These are phyloP conservation scores for Teleopsis dalmanni DNA, from an alignment of 1,140 invertebrate genomes.

Conservation along the genomic window DNA sequence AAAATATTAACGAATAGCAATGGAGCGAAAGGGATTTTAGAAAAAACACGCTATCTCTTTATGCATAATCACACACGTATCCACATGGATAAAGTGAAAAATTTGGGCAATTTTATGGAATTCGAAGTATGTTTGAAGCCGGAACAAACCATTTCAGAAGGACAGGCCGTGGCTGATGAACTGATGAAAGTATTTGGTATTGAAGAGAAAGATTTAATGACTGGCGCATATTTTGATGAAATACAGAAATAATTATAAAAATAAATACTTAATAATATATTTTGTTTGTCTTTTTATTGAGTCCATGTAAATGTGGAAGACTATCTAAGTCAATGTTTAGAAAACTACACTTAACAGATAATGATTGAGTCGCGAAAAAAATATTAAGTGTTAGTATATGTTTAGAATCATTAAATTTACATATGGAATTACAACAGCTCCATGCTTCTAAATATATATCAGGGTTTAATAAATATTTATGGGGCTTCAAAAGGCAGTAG, in stretches of 20 bases:
- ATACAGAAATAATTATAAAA: constrained; percentile 15
- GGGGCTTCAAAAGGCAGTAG: too few species aligned
- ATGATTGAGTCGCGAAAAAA: too few species aligned
- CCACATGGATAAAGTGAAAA: constrained; percentile 77
- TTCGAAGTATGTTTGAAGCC: constrained; percentile 72
- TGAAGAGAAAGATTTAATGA: constrained; percentile 58
- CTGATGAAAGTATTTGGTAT: constrained; percentile 64
- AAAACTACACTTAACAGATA: too few species aligned
- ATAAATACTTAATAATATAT: too few species aligned
- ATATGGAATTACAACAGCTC: too few species aligned
- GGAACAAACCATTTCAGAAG: constrained; percentile 60
- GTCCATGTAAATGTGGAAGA: too few species aligned
- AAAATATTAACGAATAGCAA: constrained; percentile 51
- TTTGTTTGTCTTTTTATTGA: too few species aligned
- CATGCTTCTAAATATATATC: too few species aligned
- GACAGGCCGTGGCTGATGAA: constrained; percentile 61
- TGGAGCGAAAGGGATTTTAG: constrained; percentile 59
- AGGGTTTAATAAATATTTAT: too few species aligned
- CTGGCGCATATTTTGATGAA: constrained; percentile 68
- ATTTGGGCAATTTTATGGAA: constrained; percentile 80
- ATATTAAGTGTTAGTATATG: too few species aligned
- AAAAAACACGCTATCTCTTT: constrained; percentile 67
- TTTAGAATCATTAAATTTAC: too few species aligned
- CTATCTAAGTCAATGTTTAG: too few species aligned
- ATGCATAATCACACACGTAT: constrained; percentile 78